These are phyloP conservation scores for Zaprionus obscuricornis DNA, from an alignment of 2,888 invertebrate genomes.

Conservation along the genomic window DNA sequence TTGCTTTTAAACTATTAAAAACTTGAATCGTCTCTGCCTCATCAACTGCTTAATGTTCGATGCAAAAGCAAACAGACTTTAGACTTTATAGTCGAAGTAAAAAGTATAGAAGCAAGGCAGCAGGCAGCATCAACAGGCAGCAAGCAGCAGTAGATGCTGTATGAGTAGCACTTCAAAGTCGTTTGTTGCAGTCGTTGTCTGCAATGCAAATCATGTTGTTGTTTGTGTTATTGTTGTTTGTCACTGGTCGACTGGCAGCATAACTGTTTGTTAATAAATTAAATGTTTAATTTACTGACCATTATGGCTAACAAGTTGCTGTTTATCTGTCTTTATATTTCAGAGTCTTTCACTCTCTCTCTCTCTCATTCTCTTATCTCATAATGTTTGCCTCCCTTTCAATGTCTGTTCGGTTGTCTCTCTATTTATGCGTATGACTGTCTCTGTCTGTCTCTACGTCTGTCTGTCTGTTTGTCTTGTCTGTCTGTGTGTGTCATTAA, in stretches of 20 bases:
- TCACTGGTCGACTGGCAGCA: constrained; percentile 46
- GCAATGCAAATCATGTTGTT: constrained; percentile 27
- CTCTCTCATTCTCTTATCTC: too few relatives aligned
- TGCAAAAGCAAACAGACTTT: constrained; percentile 40
- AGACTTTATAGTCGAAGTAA: constrained; percentile 11
- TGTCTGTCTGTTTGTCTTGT: too few relatives aligned
- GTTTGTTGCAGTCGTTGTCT: constrained; percentile 43
- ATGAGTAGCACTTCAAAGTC: constrained; percentile 27
- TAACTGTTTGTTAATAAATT: constrained; percentile 73
- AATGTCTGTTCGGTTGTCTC: too few relatives aligned
- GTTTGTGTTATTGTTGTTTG: constrained; percentile 25
- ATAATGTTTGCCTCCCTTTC: too few relatives aligned
- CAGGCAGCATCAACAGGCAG: constrained; percentile 1
- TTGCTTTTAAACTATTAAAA: constrained; percentile 72
- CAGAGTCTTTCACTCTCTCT: too few relatives aligned
- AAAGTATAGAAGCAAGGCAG: constrained; percentile 30
- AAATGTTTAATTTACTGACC: constrained; percentile 74
- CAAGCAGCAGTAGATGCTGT: neutral
- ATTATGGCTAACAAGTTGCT: constrained; percentile 66
- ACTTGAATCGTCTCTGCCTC: constrained; percentile 60
- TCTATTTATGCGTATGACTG: too few relatives aligned
- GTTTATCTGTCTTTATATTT: constrained; percentile 17
- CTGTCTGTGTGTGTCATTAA: constrained; percentile 31
- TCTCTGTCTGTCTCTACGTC: too few relatives aligned
- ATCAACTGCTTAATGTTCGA: constrained; percentile 54